Percentiles rank a stretch among this genome's conserved stretches.
These are phyloP conservation scores for Drosophila carrolli DNA, from an alignment of 1,140 invertebrate genomes.

Conservation along the genomic window DNA sequence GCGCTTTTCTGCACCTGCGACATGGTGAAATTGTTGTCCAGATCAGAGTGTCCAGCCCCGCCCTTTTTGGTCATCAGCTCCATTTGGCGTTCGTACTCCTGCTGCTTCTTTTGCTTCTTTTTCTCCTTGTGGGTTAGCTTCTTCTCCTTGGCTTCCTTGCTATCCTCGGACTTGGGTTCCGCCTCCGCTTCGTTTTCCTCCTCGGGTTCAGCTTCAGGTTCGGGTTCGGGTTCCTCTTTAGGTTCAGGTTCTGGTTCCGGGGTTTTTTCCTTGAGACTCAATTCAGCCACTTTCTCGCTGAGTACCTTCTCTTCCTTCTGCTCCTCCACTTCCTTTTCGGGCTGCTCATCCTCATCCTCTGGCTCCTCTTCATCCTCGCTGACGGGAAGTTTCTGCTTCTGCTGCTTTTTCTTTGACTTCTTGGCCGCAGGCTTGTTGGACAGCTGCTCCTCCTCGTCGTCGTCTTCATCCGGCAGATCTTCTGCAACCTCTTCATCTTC, in stretches of 20 bases:
- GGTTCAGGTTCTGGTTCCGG: constrained; percentile 5
- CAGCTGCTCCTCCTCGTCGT: constrained; percentile 23
- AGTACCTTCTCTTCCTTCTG: constrained; percentile 13
- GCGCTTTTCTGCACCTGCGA: constrained; percentile 96
- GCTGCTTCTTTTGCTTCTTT: constrained; percentile 96
- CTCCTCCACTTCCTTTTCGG: constrained; percentile 25
- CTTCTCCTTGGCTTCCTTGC: constrained; percentile 86
- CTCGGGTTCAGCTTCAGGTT: neutral
- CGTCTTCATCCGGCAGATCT: constrained; percentile 10
- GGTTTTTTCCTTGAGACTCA: constrained; percentile 27
- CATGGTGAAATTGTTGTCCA: constrained; percentile 97
- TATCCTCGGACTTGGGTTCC: constrained; percentile 54
- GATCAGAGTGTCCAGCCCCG: constrained; percentile 93
- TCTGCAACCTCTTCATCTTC: constrained; percentile 36
- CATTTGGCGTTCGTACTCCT: constrained; percentile 96
- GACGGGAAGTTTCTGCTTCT: constrained; percentile 55
- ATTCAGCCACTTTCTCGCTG: constrained; percentile 18
- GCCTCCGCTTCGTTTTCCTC: constrained; percentile 16
- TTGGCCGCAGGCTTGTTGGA: constrained; percentile 37
- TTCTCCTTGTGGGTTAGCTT: constrained; percentile 97
- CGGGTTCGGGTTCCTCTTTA: constrained; percentile 2
- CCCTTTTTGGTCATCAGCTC: constrained; percentile 95
- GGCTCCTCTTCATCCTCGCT: constrained; percentile 55
- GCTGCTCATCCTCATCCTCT: constrained; percentile 24
- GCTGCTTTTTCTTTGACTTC: constrained; percentile 59